Evolutionary conservation across 2,797 vertebrate genomes (phyloP), one percentile per base, ranked within the genome.

Genomic region (Acanthurus lineatus): DNA sequence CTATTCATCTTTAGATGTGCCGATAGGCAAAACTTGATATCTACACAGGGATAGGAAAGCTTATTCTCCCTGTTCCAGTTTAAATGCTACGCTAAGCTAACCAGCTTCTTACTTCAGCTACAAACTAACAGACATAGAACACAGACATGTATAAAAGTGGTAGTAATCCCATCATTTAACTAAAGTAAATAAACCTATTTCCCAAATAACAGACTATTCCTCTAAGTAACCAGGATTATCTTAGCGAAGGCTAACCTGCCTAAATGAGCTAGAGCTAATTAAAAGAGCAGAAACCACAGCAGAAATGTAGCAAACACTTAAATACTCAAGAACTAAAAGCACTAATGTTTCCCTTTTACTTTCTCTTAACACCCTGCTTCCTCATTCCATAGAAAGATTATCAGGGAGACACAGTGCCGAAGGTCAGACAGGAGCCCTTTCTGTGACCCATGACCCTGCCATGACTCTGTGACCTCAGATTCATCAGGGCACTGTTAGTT

Each of bases 341-440:
- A 15, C n/a, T 45, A 56, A 78, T 76, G 28, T 19, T 19, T 47
- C 53, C 38, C n/a, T 80, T 71, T 81, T 49, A 84, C 77, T 87
- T 88, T 88, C 82, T 81, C 51, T 51, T 59, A 57, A 67, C 64
- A 61, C 59, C 5, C 52, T 58, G n/a, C 63, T 83, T 85, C 65
- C 84, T 83, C 90, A 87, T 89, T 92, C 84, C 86, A 77, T 54
- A 44, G 81, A 58, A 77, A 84, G 82, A 83, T 90, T 91, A 93
- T 93, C 88, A 89, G 78, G 28, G 74, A 81, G 64, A 73, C 79
- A 76, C 85, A 2, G 76, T 63, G 73, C 68, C 73, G 90, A 79
- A 90, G 91, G 88, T 93, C 90, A 93, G 89, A 92, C 90, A 76
- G 65, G 69, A 85, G 92, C 78, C 92, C 90, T 90, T 28, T 86